These are phyloP conservation scores for Elymnias hypermnestra DNA, from an alignment of 1,140 invertebrate species.

Conservation along the genomic window DNA sequence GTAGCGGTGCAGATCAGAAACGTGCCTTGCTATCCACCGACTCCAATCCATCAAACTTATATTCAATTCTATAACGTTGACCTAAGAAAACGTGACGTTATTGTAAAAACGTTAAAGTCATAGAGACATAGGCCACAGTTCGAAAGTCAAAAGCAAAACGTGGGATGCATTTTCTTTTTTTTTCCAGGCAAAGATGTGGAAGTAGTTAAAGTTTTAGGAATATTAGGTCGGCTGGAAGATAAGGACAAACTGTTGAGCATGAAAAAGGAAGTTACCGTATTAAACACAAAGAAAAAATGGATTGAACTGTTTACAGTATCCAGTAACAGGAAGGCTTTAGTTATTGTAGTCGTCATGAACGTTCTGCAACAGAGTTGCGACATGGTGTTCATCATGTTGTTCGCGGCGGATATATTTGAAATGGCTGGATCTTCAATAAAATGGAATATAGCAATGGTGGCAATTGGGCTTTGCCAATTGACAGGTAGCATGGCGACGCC, in stretches of 20 bases:
- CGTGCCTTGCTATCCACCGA: too few species aligned
- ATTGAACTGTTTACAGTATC: slow-evolving; percentile 27
- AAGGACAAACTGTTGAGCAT: slow-evolving; percentile 16
- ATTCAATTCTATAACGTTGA: too few species aligned
- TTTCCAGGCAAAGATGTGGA: slow-evolving; percentile 24
- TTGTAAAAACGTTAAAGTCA: too few species aligned
- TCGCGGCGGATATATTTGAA: slow-evolving; percentile 66
- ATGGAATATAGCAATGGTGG: slow-evolving; percentile 30
- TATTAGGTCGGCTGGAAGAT: slow-evolving; percentile 22
- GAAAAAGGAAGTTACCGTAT: slow-evolving; percentile 12
- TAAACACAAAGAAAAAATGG: slow-evolving; percentile 21
- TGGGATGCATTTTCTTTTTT: too few species aligned
- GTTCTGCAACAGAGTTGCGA: slow-evolving; percentile 50
- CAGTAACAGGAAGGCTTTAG: slow-evolving; percentile 31
- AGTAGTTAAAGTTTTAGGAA: slow-evolving; percentile 11
- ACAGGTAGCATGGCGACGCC: slow-evolving; percentile 43
- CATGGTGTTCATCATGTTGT: slow-evolving; percentile 73
- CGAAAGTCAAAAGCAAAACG: too few species aligned
- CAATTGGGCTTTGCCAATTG: slow-evolving; percentile 64
- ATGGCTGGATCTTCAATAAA: slow-evolving; percentile 35
- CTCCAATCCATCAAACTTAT: too few species aligned
- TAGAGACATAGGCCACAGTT: too few species aligned
- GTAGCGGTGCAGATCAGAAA: too few species aligned
- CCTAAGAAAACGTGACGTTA: too few species aligned
- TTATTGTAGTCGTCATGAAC: slow-evolving; percentile 25